Evolutionary conservation across 2,888 invertebrate genomes (phyloP), one percentile per base, ranked within the genome.

Genomic region (Caenorhabditis zanzibari): DNA sequence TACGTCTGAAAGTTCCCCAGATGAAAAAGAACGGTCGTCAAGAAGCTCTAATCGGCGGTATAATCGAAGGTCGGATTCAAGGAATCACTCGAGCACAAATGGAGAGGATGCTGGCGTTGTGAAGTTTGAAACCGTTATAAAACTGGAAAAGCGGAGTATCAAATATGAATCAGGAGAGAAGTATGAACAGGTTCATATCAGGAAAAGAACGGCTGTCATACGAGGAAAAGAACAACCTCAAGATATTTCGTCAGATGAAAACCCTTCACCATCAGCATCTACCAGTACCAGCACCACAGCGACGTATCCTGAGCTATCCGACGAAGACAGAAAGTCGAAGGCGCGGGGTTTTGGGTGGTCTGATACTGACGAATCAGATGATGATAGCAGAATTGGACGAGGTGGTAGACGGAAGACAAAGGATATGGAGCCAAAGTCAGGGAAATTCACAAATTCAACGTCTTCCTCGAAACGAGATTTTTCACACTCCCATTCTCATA

Each of bases 351-450:
- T 68, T 22, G 75, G 64, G 1, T 81, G 84, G 80, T 75, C 84
- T 0, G 79, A 79, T 19, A 38, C 63, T 4, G 83, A 83, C n/a
- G 83, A 84, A 5, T 80, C 84, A 1, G 84, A 84, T 19, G 84
- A 84, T 0, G 74, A 56, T 10, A 28, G 7, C 2, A 9, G 41
- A 35, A 63, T 28, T 19, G 35, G 66, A n/a, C 22, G 75, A 16
- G 54, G 68, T 3, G 49, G 79, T 3, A 47, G 54, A 32, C 47
- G 47, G 5, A 59, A 49, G 9, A 72, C 28, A n/a, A 26, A 24
- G 14, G 35, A 24, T 14, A 19, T 26, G 6, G 59, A 47, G 4
- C 38, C 35, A 26, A 66, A 24, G 24, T 26, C 32, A 38, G 49
- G 19, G 16, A 26, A n/a, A 32, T 14, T 14, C 9, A 10, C 28